Conservation (phyloP, 2,888 invertebrate genomes). For the Terebella lapidaria region DNA sequence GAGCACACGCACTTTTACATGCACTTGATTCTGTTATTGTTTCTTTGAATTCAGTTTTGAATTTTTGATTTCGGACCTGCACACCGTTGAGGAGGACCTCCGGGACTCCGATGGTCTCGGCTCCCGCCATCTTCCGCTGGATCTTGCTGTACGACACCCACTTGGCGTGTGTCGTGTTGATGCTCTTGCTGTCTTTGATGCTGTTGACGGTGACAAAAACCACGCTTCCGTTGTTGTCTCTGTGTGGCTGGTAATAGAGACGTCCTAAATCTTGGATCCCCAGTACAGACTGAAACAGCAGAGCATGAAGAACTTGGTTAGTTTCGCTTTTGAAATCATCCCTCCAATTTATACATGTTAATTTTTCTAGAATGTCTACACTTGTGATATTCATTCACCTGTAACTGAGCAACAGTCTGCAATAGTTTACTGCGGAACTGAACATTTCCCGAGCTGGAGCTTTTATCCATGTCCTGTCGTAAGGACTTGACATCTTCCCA, state of each 20-base stretch:
- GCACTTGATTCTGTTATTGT: too few relatives aligned
- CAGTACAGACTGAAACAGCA: slow-evolving; percentile 72
- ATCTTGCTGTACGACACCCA: slow-evolving; percentile 84
- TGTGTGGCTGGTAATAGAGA: slow-evolving; percentile 83
- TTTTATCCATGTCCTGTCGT: slow-evolving; percentile 90
- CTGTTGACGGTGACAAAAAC: slow-evolving; percentile 78
- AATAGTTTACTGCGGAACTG: slow-evolving; percentile 88
- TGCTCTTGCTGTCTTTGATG: slow-evolving; percentile 74
- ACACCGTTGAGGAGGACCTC: slow-evolving; percentile 9
- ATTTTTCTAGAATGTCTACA: not conserved
- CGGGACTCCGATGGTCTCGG: not conserved
- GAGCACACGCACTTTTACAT: too few relatives aligned
- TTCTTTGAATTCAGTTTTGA: not conserved
- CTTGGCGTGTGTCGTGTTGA: slow-evolving; percentile 72
- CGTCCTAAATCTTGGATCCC: slow-evolving; percentile 92
- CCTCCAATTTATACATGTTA: not conserved
- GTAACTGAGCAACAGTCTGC: slow-evolving; percentile 88
- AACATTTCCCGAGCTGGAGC: slow-evolving; percentile 77
- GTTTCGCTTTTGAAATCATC: not conserved
- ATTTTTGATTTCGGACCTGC: not conserved
- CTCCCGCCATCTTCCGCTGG: not conserved
- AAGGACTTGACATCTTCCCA: slow-evolving; percentile 94
- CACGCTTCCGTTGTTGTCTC: slow-evolving; percentile 81
- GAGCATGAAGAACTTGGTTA: too few relatives aligned
- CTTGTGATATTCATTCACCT: slow-evolving; percentile 56